phyloP scores from a whole-genome alignment of 2,888 invertebrate genomes.

The Drosophila macrospina region DNA sequence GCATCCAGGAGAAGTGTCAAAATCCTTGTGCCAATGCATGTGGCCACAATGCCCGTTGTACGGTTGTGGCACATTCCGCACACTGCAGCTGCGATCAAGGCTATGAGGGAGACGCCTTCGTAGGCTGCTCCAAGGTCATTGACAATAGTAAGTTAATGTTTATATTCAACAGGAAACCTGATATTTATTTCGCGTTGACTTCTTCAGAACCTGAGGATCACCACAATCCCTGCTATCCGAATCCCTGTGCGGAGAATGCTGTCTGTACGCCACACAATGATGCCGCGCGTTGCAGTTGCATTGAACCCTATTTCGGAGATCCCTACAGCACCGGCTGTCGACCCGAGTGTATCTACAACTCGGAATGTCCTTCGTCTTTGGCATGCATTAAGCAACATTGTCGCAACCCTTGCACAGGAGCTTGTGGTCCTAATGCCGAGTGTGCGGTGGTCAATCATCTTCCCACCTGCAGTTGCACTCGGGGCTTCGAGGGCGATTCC shows the following conservation, averaged over 20 bases:
- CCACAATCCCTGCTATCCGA: conserved; percentile 89
- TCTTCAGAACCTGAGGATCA: conserved; percentile 74
- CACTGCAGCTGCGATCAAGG: conserved; percentile 92
- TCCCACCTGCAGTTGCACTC: conserved; percentile 92
- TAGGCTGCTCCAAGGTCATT: conserved; percentile 89
- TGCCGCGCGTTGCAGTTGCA: conserved; percentile 91
- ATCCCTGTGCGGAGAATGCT: conserved; percentile 94
- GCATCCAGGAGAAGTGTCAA: conserved; percentile 92
- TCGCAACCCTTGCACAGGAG: conserved; percentile 93
- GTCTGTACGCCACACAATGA: conserved; percentile 90
- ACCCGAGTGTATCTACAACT: conserved; percentile 93
- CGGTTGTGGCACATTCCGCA: conserved; percentile 92
- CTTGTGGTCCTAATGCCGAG: conserved; percentile 93
- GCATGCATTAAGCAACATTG: conserved; percentile 94
- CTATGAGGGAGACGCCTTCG: conserved; percentile 93
- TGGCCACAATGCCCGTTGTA: conserved; percentile 92
- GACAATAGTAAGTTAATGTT: conserved; percentile 83
- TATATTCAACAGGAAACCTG: not conserved
- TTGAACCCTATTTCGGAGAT: conserved; percentile 94
- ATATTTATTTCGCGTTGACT: not conserved
- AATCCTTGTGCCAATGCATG: conserved; percentile 93
- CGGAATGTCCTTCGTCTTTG: conserved; percentile 91
- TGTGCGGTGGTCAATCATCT: conserved; percentile 93
- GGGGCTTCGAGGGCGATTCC: conserved; percentile 93
- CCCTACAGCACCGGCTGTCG: conserved; percentile 94